A percentile compares a stretch with the other conserved stretches of the same genome.
phyloP scores from a whole-genome alignment of 2,797 vertebrate genomes.

The Hyperoplus immaculatus region DNA sequence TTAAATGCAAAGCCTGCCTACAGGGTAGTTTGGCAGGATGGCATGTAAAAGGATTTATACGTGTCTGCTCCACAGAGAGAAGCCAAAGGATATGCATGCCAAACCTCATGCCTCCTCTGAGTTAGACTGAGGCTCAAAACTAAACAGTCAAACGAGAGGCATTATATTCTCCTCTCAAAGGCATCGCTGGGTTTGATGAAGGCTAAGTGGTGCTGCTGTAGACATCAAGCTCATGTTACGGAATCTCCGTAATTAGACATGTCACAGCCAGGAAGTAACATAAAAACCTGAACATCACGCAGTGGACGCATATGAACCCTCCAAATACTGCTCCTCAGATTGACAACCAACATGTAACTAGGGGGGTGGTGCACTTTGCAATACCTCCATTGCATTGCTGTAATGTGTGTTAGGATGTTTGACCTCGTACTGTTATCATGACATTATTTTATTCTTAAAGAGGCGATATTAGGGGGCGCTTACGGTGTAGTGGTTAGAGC shows the following conservation, averaged over 20 bases:
- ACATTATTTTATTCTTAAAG: not conserved
- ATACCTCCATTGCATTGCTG: not conserved
- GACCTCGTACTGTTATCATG: not conserved
- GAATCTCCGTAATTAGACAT: not conserved
- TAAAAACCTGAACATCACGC: not conserved
- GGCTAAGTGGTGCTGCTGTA: constrained; percentile 29
- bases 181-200: constrained; percentile 50
- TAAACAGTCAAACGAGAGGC: constrained; percentile 49
- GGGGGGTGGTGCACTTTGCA: not conserved
- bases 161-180: constrained; percentile 49
- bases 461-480: too few relatives aligned
- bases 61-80: constrained; percentile 74
- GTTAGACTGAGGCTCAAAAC: constrained; percentile 56
- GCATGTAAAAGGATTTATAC: constrained; percentile 80
- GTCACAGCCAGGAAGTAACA: not conserved
- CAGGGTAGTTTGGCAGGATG: constrained; percentile 79
- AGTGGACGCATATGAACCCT: not conserved
- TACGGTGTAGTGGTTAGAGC: not conserved
- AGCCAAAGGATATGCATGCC: constrained; percentile 71
- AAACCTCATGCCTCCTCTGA: constrained; percentile 66
- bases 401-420: not conserved
- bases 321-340: not conserved
- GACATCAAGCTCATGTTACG: constrained; percentile 19
- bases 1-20: constrained; percentile 85
- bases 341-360: not conserved